Conservation (phyloP, 1,140 invertebrate genomes). For the Andrena cerasifolii region DNA sequence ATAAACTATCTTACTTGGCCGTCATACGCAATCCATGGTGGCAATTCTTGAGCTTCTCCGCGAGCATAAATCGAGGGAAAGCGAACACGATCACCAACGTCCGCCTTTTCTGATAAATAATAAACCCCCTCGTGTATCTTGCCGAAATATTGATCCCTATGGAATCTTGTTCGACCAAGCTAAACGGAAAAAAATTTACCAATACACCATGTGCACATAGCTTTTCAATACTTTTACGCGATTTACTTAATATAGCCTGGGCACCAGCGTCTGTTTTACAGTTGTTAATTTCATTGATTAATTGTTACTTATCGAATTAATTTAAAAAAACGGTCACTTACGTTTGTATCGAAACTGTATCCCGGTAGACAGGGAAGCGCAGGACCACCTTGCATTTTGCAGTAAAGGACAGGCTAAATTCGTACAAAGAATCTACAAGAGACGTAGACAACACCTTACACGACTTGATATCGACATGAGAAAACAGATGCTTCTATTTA, state of each 20-base stretch:
- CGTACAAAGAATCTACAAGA: slow-evolving; percentile 10
- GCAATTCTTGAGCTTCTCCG: slow-evolving; percentile 87
- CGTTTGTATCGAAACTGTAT: slow-evolving; percentile 81
- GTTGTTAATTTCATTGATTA: neutral
- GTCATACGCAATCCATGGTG: slow-evolving; percentile 93
- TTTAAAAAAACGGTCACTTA: slow-evolving; percentile 68
- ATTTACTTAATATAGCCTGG: too few species aligned
- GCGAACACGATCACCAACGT: slow-evolving; percentile 68
- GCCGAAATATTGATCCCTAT: slow-evolving; percentile 82
- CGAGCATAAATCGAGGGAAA: slow-evolving; percentile 86
- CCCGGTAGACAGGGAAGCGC: slow-evolving; percentile 82
- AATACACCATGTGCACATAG: neutral
- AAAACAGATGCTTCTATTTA: slow-evolving; percentile 4
- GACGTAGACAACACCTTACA: neutral
- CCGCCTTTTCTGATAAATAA: slow-evolving; percentile 81
- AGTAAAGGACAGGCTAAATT: slow-evolving; percentile 7
- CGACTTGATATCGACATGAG: neutral
- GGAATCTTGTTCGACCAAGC: slow-evolving; percentile 84
- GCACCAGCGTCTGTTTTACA: neutral
- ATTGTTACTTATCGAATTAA: neutral
- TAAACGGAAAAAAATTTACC: slow-evolving; percentile 66
- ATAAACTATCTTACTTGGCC: slow-evolving; percentile 84
- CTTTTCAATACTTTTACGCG: too few species aligned
- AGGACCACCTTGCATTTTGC: slow-evolving; percentile 70
- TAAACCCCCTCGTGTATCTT: slow-evolving; percentile 82